Evolutionary conservation across 2,113 vertebrate genomes (phyloP).

Genomic region (Struthidea cinerea): DNA sequence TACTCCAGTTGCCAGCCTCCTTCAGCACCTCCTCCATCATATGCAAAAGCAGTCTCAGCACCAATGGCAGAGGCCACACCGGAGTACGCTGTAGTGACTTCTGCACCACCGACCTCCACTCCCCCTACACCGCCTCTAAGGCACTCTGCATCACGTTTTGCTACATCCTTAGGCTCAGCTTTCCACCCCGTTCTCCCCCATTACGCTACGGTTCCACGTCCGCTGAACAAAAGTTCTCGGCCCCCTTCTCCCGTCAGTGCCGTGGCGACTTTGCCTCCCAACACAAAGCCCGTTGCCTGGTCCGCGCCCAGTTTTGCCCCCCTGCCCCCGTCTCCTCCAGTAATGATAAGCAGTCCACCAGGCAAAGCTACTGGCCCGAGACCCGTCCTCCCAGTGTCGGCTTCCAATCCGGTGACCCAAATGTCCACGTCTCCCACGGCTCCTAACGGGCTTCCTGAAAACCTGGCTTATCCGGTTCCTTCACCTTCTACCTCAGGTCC

Average conservation of each 20-base stretch:
- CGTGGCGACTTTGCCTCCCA: slow-evolving; percentile 68
- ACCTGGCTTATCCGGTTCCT: slow-evolving; percentile 64
- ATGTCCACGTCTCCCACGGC: slow-evolving; percentile 82
- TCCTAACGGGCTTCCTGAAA: slow-evolving; percentile 76
- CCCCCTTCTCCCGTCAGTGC: slow-evolving; percentile 79
- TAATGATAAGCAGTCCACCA: slow-evolving; percentile 97
- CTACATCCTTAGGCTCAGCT: slow-evolving; percentile 94
- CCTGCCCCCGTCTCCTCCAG: slow-evolving; percentile 90
- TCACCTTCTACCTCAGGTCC: slow-evolving; percentile 78
- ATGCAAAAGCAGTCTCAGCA: slow-evolving; percentile 81
- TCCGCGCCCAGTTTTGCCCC: slow-evolving; percentile 86
- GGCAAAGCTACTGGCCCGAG: slow-evolving; percentile 89
- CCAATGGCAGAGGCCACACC: slow-evolving; percentile 80
- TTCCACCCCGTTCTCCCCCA: slow-evolving; percentile 97
- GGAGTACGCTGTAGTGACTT: slow-evolving; percentile 77
- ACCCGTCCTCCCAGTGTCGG: slow-evolving; percentile 84
- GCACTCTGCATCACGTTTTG: slow-evolving; percentile 93
- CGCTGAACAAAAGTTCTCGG: slow-evolving; percentile 79
- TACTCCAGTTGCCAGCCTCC: slow-evolving; percentile 83
- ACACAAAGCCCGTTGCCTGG: slow-evolving; percentile 84
- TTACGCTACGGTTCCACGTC: slow-evolving; percentile 90
- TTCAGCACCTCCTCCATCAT: slow-evolving; percentile 81
- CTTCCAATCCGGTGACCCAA: slow-evolving; percentile 82
- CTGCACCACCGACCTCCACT: slow-evolving; percentile 77
- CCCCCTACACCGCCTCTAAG: slow-evolving; percentile 93